Base-by-base conservation (phyloP, 2,888 invertebrate genomes). In the Brassicogethes aeneus region DNA sequence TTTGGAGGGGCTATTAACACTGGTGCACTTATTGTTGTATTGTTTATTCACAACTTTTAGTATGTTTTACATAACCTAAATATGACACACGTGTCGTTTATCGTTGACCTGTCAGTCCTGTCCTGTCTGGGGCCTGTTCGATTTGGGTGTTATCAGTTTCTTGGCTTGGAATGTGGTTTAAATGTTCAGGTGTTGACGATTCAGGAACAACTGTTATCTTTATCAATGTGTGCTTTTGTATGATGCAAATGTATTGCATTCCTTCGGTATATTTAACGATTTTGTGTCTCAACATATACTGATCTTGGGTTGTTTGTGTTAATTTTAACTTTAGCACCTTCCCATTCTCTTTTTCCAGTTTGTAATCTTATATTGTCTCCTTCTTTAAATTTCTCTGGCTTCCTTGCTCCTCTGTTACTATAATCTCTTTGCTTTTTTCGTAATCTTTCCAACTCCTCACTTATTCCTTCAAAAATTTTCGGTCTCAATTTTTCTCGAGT, bases 401-500 rank as follows among this genome's bases (percentile, higher is more conserved):
- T 12, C 12, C 12, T 10, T 5, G 5, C 5, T 10, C 5, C n/a
- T 12, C 33, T 33, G 7, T 5, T 33, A 33, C 12, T 33, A 10
- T 13, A 5, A 13, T 33, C 33, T 12, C 12, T 33, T 12, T 33
- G 33, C 12, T 33, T 33, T 12, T 8, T 3, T 33, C 33, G 7
- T 33, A 33, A 33, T 10, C 5, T 33, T 33, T 33, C n/a, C 5
- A 33, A 5, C 12, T 33, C 33, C 5, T 5, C 7, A 5, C 5
- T 12, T 10, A 33, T 13, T 5, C 12, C 12, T 33, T 29, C 29
- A 7, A 29, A 8, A 8, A 29, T 33, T 37, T 32, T 39, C 5
- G 39, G 39, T 36, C 23, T 35, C n/a, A 39, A 15, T 15, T 12
- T 13, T 39, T 39, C 15, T 8, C 12, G 5, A 37, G n/a, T 15